These are phyloP conservation scores for Dolichopus griseipennis DNA, from an alignment of 2,888 invertebrate species.

Conservation along the genomic window DNA sequence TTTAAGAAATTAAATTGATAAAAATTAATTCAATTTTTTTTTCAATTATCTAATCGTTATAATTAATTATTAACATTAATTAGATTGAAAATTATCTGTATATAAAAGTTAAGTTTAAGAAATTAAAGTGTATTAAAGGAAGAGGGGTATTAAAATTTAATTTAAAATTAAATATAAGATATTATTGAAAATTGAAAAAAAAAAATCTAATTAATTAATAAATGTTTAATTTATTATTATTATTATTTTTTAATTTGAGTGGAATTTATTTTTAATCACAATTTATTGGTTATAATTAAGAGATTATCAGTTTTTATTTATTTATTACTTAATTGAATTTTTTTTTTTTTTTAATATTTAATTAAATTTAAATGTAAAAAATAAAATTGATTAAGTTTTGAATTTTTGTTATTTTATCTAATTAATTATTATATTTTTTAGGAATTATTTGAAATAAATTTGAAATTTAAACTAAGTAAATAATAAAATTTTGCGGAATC, in stretches of 20 bases:
- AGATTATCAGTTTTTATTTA: not conserved
- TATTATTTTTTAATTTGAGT: not conserved
- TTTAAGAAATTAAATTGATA: not conserved
- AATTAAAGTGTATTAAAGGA: not conserved
- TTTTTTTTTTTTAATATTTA: too few relatives aligned
- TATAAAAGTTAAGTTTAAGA: not conserved
- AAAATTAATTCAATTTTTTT: not conserved
- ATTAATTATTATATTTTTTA: too few relatives aligned
- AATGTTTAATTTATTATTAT: not conserved
- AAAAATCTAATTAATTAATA: not conserved
- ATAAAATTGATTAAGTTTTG: too few relatives aligned
- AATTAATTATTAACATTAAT: slow-evolving; percentile 5
- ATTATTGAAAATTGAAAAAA: not conserved
- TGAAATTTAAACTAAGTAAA: too few relatives aligned
- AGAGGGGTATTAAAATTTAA: not conserved
- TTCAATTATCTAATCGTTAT: not conserved
- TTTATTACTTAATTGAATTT: not conserved
- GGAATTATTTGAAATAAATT: too few relatives aligned
- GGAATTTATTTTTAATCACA: slow-evolving; percentile 1
- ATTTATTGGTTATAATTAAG: not conserved
- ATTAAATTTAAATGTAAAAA: too few relatives aligned
- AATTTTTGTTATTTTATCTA: too few relatives aligned
- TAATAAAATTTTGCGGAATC: too few relatives aligned
- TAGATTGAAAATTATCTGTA: not conserved
- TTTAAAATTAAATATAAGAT: not conserved